A percentile compares a stretch with the other conserved stretches of the same genome.
Evolutionary conservation across 2,797 vertebrate genomes (phyloP).

Genomic region (Enoplosus armatus): DNA sequence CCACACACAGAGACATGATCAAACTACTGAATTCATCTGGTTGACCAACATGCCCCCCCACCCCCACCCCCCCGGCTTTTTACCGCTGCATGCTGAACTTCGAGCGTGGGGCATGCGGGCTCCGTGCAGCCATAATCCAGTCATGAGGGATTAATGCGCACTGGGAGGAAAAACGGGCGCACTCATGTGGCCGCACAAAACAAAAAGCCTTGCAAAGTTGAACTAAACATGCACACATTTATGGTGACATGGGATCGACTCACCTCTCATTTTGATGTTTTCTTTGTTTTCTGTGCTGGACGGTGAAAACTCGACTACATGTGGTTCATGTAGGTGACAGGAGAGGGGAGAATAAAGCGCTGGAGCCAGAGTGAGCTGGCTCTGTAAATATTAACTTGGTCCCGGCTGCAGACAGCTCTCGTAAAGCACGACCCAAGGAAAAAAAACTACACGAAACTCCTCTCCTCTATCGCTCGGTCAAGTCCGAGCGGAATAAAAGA

Average conservation of each 20-base stretch:
- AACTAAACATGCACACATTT: conserved; percentile 1
- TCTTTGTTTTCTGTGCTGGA: conserved; percentile 27
- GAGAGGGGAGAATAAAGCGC: conserved; percentile 34
- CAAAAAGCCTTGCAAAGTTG: conserved; percentile 15
- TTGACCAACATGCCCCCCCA: conserved; percentile 4
- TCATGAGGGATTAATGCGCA: conserved; percentile 78
- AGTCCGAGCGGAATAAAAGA: conserved; percentile 67
- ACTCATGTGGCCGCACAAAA: conserved; percentile 59
- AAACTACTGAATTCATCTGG: neutral
- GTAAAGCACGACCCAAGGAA: conserved; percentile 5
- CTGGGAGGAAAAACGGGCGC: conserved; percentile 68
- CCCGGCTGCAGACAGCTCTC: conserved; percentile 47
- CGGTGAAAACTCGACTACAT: conserved; percentile 71
- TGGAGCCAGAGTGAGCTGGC: conserved; percentile 53
- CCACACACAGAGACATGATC: neutral
- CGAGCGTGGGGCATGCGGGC: conserved; percentile 22
- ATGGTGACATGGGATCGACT: conserved; percentile 38
- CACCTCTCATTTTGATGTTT: conserved; percentile 85
- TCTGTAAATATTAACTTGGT: conserved; percentile 70
- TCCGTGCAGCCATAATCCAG: conserved; percentile 71
- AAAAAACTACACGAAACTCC: conserved; percentile 53
- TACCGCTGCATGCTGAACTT: conserved; percentile 23
- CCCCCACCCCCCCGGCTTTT: no score
- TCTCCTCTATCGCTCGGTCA: conserved; percentile 71
- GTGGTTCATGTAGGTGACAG: conserved; percentile 52